Evolutionary conservation across 2,888 invertebrate genomes (phyloP), one percentile per base, ranked within the genome.

Genomic region (Siphonodentalium dalli): DNA sequence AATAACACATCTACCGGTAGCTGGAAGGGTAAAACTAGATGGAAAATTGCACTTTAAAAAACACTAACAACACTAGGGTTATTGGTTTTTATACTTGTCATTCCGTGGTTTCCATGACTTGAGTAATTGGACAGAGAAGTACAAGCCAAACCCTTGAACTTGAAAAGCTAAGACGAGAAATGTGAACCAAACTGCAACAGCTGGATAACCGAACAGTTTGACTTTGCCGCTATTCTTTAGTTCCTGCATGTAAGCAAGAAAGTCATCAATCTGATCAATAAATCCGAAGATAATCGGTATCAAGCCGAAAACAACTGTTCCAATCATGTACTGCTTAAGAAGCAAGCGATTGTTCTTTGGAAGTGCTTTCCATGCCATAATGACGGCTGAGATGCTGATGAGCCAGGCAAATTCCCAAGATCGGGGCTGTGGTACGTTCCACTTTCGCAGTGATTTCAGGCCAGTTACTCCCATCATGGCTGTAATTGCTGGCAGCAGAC

Each of bases 351-450:
- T 89, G 84, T 96, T 97, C 66, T 88, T 89, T 70, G 92, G 89
- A 65, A 92, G 88, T 33, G 96, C 92, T 28, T 91, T 88, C 46
- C 95, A 85, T 5, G 92, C 95, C 53, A 94, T 84, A 81, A 94
- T 89, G 13, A 92, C 91, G 33, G 92, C 86, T 28, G 92, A 81
- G 52, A 94, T 84, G 69, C 94, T 93, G 21, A 88, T 83, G 66
- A 92, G 88, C 95, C 96, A 97, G 71, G 91, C 87, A 82, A 93
- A 96, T 83, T 97, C 96, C 96, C 96, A 97, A 84, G 88, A 87
- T 40, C 91, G 83, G 1, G 93, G 92, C 88, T 89, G 88, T 66
- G 97, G 96, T 83, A 97, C 89, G 49, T 71, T 68, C 72, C 74
- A 74, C 82, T 94, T 93, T 83, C 95, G 93, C 75, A 97, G 90